Base-by-base conservation (phyloP, 2,888 invertebrate genomes). In the Phymatocera aterrima region DNA sequence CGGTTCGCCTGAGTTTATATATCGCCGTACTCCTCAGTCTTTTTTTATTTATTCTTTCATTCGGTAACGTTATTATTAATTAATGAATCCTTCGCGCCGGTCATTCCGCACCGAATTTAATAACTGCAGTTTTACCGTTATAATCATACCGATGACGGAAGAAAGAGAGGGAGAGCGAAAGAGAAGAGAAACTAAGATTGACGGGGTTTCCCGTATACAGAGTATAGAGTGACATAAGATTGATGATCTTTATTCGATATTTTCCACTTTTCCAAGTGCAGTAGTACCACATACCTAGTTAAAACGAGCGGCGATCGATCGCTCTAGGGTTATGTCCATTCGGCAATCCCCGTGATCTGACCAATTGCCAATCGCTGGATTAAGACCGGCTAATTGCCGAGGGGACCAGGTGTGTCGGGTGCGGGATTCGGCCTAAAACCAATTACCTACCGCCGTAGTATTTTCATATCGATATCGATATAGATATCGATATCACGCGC, bases 401-500 rank as follows among this genome's bases (percentile, higher is more conserved):
- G 28, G 21, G 28, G 18, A 51, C 72, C 72, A 72, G 72, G 51
- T 72, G 72, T 21, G 34, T 34, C 31, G 51, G 72, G 51, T 72
- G 72, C 72, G 15, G 6, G n/a, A 18, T 15, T 37, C 18, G 6
- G 51, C 3, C 72, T 51, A 48, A 31, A 48, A 21, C 18, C 43
- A 31, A 34, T 51, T 34, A 34, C 34, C 4, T 54, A 43, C n/a
- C 15, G 57, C 28, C 28, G 24, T 15, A 57, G 4, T 28, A 15
- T 8, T 40, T 40, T 40, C 4, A 5, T 5, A 8, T 8, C 8
- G 40, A 4, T 5, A 8, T 40, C 40, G 40, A 40, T n/a, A n/a
- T n/a, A n/a, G 40, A 28, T 57, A 57, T 57, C 28, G 57, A 57
- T 57, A 57, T 57, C 28, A 57, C 57, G 57, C 57, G 28, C 51